phyloP scores from a whole-genome alignment of 2,888 invertebrate species.

The Iselma pallidipennis region DNA sequence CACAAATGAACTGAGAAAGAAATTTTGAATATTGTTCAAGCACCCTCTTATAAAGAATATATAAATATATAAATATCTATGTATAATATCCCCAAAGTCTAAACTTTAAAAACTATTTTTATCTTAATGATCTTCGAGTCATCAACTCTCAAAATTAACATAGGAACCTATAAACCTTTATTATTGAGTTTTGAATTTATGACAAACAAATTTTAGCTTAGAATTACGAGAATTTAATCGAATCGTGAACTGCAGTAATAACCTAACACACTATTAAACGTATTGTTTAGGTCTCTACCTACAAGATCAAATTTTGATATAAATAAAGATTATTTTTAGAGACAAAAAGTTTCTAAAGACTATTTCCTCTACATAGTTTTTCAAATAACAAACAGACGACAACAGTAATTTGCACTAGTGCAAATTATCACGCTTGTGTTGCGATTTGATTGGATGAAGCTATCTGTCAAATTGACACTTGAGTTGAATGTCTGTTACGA shows the following conservation, averaged over 20 bases:
- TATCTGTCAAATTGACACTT: no score
- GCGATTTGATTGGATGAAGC: no score
- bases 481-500: no score
- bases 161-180: neutral
- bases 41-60: conserved; percentile 20
- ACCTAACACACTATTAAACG: neutral
- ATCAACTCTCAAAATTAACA: neutral
- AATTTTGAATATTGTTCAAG: conserved; percentile 12
- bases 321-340: no score
- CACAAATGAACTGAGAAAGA: neutral
- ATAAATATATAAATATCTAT: neutral
- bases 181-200: neutral
- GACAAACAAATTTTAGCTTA: neutral
- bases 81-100: neutral
- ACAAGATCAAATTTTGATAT: no score
- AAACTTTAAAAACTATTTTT: conserved; percentile 21
- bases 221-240: neutral
- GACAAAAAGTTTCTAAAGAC: no score
- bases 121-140: conserved; percentile 17
- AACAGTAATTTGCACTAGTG: no score
- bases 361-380: no score
- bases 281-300: neutral
- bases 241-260: neutral
- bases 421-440: no score
- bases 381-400: no score